These are phyloP conservation scores for Mungos mungo DNA, from an alignment of 2,113 vertebrate species.

Conservation along the genomic window DNA sequence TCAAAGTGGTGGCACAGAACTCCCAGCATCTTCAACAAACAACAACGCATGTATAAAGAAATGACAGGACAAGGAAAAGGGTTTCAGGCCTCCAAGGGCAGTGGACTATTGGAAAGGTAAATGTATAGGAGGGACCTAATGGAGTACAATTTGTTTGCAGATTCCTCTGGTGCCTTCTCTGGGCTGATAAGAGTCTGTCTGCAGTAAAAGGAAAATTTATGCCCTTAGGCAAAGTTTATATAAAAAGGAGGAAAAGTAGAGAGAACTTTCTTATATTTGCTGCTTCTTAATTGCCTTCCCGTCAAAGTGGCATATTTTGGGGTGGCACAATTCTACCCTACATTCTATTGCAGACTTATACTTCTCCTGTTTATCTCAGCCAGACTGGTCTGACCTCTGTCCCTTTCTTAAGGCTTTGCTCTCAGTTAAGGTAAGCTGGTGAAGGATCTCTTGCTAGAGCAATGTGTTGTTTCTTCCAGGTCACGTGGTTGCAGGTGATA, in stretches of 20 bases:
- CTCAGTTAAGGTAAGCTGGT: not conserved
- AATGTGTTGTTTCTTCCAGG: not conserved
- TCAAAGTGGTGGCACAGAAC: not conserved
- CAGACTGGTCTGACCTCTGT: not conserved
- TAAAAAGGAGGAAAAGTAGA: not conserved
- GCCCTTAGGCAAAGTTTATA: not conserved
- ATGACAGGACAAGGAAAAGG: not conserved
- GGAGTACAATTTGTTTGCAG: not conserved
- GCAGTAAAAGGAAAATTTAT: not conserved
- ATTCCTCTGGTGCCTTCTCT: not conserved
- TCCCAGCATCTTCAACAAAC: not conserved
- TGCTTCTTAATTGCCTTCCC: not conserved
- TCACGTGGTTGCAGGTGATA: not conserved
- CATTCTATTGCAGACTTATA: not conserved
- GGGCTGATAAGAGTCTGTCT: not conserved
- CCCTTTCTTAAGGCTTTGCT: not conserved
- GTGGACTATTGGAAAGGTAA: not conserved
- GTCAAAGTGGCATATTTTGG: not conserved
- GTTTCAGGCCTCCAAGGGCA: not conserved
- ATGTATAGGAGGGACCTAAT: not conserved
- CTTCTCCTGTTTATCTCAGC: not conserved
- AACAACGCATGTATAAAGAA: rapidly evolving
- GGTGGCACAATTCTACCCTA: not conserved
- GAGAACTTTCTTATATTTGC: not conserved
- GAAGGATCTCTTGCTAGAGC: not conserved